Evolutionary conservation across 2,888 invertebrate genomes (phyloP).

Genomic region (Callyntrura sp.): DNA sequence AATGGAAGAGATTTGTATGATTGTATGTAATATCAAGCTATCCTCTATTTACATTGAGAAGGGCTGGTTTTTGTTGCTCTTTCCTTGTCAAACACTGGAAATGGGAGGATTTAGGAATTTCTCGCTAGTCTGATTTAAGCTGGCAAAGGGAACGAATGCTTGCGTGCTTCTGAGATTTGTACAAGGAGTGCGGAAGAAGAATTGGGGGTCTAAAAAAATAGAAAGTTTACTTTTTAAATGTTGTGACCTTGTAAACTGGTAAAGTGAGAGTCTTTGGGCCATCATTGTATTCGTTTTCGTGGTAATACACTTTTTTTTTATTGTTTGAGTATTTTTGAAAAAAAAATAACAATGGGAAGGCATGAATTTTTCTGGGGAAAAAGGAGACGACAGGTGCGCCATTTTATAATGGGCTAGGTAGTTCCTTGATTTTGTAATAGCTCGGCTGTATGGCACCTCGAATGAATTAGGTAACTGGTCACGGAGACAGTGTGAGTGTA

Average conservation of each 20-base stretch:
- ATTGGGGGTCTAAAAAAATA: neutral
- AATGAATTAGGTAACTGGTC: no score
- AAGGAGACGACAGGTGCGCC: neutral
- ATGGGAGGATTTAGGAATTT: slow-evolving; percentile 32
- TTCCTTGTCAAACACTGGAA: neutral
- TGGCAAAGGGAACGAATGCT: neutral
- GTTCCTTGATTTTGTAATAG: neutral
- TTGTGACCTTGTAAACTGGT: neutral
- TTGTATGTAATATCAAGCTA: neutral
- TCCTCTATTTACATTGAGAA: neutral
- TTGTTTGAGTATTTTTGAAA: neutral
- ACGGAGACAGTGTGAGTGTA: no score
- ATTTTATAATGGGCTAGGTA: neutral
- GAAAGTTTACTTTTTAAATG: neutral
- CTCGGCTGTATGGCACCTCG: neutral
- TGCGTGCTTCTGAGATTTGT: no score
- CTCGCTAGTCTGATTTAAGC: slow-evolving; percentile 42
- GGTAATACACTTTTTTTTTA: slow-evolving; percentile 19
- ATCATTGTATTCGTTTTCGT: slow-evolving; percentile 29
- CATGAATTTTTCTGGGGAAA: neutral
- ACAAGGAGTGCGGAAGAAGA: no score
- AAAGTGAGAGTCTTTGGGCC: no score
- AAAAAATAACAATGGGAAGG: neutral
- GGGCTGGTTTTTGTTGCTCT: neutral
- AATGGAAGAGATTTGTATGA: no score